phyloP scores from a whole-genome alignment of 2,113 vertebrate species.

The Pardalotus punctatus region DNA sequence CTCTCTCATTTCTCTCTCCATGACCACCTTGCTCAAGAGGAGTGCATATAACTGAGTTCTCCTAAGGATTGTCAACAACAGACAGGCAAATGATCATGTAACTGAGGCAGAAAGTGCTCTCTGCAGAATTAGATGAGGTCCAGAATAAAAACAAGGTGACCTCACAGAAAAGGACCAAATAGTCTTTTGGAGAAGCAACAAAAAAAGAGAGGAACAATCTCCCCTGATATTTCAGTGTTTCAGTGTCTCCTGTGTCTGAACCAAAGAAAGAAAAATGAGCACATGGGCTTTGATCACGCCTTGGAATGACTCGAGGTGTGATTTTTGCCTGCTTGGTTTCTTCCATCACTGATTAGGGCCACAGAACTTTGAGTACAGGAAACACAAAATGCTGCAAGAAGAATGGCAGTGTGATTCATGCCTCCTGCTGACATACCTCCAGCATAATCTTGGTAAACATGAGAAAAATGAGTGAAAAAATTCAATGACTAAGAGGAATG shows the following conservation, averaged over 20 bases:
- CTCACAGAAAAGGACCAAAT: not conserved
- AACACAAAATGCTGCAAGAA: not conserved
- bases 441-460: not conserved
- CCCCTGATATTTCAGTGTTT: not conserved
- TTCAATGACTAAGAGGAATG: not conserved
- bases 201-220: not conserved
- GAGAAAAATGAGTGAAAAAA: not conserved
- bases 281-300: fast-evolving
- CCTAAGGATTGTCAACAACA: not conserved
- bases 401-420: fast-evolving
- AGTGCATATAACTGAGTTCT: not conserved
- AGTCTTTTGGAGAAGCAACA: not conserved
- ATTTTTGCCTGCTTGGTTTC: fast-evolving
- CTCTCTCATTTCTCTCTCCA: not conserved
- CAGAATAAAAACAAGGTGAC: not conserved
- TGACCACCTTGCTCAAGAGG: not conserved
- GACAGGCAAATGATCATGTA: not conserved
- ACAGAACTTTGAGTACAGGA: not conserved
- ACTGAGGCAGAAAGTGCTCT: not conserved
- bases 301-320: not conserved
- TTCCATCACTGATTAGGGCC: not conserved
- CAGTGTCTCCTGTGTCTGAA: not conserved
- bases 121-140: not conserved
- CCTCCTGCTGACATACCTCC: not conserved
- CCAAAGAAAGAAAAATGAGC: not conserved